phyloP scores from a whole-genome alignment of 2,888 invertebrate species.

The Lysandra coridon region DNA sequence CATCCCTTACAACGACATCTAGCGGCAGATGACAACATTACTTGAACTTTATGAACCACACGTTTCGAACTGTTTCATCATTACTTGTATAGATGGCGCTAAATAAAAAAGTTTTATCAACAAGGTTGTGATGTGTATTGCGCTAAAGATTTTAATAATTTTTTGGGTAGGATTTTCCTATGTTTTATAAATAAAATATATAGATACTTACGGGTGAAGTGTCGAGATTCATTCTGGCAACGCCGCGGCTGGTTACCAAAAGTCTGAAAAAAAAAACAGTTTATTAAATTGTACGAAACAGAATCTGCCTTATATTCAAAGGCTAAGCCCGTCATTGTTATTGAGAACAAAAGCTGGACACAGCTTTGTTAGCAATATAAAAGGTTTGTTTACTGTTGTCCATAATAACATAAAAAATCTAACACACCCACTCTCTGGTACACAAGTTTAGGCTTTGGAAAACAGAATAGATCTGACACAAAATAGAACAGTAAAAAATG shows the following conservation, averaged over 20 bases:
- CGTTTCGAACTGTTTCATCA: conserved; percentile 38
- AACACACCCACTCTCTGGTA: conserved; percentile 7
- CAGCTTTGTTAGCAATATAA: conserved; percentile 41
- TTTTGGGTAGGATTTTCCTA: conserved; percentile 10
- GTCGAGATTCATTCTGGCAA: conserved; percentile 57
- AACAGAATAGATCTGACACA: neutral
- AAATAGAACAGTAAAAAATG: neutral
- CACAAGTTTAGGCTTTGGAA: neutral
- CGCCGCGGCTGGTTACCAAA: conserved; percentile 44
- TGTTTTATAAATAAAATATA: conserved; percentile 19
- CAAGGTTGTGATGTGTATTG: conserved; percentile 54
- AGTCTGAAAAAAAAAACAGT: conserved; percentile 42
- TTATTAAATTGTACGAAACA: conserved; percentile 33
- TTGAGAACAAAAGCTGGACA: conserved; percentile 42
- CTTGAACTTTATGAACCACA: conserved; percentile 13
- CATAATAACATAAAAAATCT: conserved; percentile 37
- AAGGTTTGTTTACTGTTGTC: conserved; percentile 39
- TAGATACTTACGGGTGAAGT: conserved; percentile 70
- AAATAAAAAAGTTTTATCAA: conserved; percentile 36
- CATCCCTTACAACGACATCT: conserved; percentile 42
- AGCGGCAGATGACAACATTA: conserved; percentile 29
- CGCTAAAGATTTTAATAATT: neutral
- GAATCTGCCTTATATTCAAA: conserved; percentile 35
- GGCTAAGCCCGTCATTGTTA: conserved; percentile 40
- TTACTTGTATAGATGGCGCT: conserved; percentile 60